Conservation (phyloP, 2,113 vertebrate species). For the Panthera tigris region DNA sequence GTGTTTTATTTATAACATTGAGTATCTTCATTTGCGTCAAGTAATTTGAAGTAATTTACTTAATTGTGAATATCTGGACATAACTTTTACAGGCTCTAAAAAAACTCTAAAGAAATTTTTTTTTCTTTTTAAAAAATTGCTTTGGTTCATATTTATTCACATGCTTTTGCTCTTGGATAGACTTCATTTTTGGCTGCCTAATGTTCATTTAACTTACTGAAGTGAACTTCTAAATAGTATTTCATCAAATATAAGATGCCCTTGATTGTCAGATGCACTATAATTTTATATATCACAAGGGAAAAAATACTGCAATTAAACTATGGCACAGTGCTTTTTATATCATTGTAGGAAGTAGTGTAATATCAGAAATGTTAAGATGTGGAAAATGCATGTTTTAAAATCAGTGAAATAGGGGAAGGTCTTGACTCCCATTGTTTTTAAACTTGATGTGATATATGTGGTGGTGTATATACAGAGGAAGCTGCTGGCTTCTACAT, state of each 20-base stretch:
- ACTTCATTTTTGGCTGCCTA: not conserved
- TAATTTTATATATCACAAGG: not conserved
- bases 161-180: not conserved
- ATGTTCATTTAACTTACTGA: not conserved
- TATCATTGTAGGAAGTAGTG: not conserved
- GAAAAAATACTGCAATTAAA: not conserved
- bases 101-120: not conserved
- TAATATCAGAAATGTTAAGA: not conserved
- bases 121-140: not conserved
- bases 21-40: not conserved
- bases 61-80: not conserved
- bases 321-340: not conserved
- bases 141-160: not conserved
- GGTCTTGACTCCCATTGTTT: not conserved
- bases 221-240: not conserved
- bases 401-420: not conserved
- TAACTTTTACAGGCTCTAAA: not conserved
- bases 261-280: not conserved
- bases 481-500: not conserved
- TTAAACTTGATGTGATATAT: not conserved
- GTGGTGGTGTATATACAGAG: not conserved
- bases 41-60: not conserved
- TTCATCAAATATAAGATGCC: not conserved
- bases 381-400: not conserved
- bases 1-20: not conserved